Base-by-base conservation (phyloP, 37 sponge, comb jelly and placozoan genomes). In the Crambe crambe region DNA sequence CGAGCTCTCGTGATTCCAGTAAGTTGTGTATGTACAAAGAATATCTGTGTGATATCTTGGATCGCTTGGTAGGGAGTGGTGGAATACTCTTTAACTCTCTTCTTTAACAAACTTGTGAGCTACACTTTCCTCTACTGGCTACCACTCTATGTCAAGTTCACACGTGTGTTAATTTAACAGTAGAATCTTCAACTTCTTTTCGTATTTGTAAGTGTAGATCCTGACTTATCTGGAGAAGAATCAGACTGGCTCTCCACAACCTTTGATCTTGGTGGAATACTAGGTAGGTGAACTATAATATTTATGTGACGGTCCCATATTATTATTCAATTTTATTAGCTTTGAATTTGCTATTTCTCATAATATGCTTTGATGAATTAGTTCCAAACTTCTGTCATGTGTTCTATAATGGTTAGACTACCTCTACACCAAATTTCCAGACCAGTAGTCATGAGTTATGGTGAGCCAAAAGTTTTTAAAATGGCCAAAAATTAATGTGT, bases 51-150 rank as follows among this genome's bases (percentile, higher is more conserved):
- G n/a, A n/a, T n/a, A n/a, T n/a, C n/a, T n/a, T n/a, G n/a, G n/a
- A n/a, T n/a, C 51, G 12, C 40, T 23, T 35, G 41, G 22, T n/a
- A 85, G 72, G 78, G 72, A 23, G 72, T 95, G 20, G 64, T 90
- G 20, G 93, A 92, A 41, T 89, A 78, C 71, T 83, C 95, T 29
- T 21, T 91, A n/a, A 78, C 90, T 75, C 86, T 90, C 37, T 95
- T 95, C 77, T 91, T 88, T 59, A 70, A 42, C 42, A 95, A 95
- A 43, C 70, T 92, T 43, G 93, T 95, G 65, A 60, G 82, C 51
- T 95, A 95, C 70, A 89, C 93, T 0, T 91, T 95, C 76, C 86
- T 95, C 73, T 91, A 82, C 72, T 95, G 95, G 95, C 87, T 95
- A 4, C 95, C 95, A 10, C 81, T 77, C 57, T 95, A 86, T 64